Evolutionary conservation across 1,140 invertebrate genomes (phyloP).

Genomic region (Kradibia gibbosae): DNA sequence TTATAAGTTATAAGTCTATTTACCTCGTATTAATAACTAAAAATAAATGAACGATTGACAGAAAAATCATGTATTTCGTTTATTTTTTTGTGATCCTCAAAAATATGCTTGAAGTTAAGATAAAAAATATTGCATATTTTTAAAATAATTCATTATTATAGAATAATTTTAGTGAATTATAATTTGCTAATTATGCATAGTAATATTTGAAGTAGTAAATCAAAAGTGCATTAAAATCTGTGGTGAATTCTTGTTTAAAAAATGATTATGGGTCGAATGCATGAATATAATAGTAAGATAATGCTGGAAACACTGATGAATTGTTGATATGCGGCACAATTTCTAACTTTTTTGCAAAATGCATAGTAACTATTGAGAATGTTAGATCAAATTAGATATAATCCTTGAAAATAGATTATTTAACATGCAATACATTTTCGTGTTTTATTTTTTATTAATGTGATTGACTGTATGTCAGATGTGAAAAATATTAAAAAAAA

Average conservation of each 20-base stretch:
- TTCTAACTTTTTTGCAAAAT: background rate
- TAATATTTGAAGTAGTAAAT: background rate
- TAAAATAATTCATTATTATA: too few relatives aligned
- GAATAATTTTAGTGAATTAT: too few relatives aligned
- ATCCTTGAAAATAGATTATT: too few relatives aligned
- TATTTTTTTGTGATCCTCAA: background rate
- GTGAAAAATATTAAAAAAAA: too few relatives aligned
- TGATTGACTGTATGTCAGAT: too few relatives aligned
- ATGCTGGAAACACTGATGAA: background rate
- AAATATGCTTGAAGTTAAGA: too few relatives aligned
- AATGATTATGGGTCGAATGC: slow-evolving; percentile 7
- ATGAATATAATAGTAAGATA: slow-evolving; percentile 8
- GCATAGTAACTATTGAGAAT: background rate
- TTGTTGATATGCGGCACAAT: background rate
- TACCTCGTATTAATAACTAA: background rate
- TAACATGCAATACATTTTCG: too few relatives aligned
- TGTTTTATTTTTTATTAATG: too few relatives aligned
- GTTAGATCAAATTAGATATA: too few relatives aligned
- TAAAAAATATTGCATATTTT: too few relatives aligned
- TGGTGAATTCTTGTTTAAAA: background rate
- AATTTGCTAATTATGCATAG: too few relatives aligned
- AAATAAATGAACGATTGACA: background rate
- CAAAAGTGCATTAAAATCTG: background rate
- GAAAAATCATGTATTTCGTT: background rate
- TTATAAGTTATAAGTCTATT: background rate